Percentiles rank a stretch among this genome's conserved stretches.
These are phyloP conservation scores for Leptatherina wallacei DNA, from an alignment of 2,797 vertebrate species.

Conservation along the genomic window DNA sequence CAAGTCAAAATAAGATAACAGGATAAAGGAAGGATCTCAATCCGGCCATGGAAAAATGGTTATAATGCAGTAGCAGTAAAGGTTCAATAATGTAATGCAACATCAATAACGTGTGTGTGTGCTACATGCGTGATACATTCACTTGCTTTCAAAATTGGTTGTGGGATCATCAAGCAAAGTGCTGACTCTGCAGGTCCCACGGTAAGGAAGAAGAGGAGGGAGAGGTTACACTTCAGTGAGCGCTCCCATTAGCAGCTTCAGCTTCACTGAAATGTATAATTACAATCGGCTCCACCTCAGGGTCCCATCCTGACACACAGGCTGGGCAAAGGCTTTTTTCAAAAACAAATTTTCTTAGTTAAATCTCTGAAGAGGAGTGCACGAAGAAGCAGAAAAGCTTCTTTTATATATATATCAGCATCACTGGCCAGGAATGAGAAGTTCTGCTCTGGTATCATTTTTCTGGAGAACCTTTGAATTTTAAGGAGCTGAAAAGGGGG, in stretches of 20 bases:
- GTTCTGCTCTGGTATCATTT: neutral
- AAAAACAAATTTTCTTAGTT: conserved; percentile 4
- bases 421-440: neutral
- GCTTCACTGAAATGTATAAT: conserved; percentile 48
- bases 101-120: conserved; percentile 23
- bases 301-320: conserved; percentile 17
- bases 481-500: neutral
- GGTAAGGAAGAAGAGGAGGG: conserved; percentile 24
- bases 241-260: conserved; percentile 33
- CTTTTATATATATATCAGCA: neutral
- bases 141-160: conserved; percentile 40
- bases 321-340: neutral
- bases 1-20: conserved; percentile 18
- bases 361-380: neutral
- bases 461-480: neutral
- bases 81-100: conserved; percentile 10
- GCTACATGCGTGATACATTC: conserved; percentile 27
- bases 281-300: conserved; percentile 39
- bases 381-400: neutral
- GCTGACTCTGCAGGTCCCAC: conserved; percentile 68
- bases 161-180: conserved; percentile 4
- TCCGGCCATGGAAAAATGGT: neutral
- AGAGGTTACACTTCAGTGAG: conserved; percentile 37
- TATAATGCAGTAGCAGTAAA: neutral
- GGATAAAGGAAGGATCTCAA: neutral